Evolutionary conservation across 2,797 vertebrate species (phyloP), one percentile per base, ranked within the genome.

Genomic region (Gambusia yucatana): DNA sequence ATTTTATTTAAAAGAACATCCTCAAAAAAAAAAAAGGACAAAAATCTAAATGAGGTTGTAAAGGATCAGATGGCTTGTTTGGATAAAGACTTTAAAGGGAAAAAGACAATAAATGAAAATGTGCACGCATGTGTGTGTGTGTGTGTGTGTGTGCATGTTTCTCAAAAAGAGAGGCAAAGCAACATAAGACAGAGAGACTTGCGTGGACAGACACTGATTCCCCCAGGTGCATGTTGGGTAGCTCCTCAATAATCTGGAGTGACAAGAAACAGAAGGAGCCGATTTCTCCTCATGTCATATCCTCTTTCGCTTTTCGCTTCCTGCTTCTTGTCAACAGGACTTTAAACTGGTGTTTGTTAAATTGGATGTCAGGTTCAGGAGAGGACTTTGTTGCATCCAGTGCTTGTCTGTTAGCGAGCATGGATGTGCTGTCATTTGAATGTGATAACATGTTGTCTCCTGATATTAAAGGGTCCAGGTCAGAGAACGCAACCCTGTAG

Each of bases 231-330:
- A 94, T 95, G 94, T 94, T 95, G 94, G 94, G 94, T 94, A 95
- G 94, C 91, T 95, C 94, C 95, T 95, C 94, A 95, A 95, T 96
- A 95, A 96, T 95, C 89, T 89, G 91, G 94, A 96, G 94, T 96
- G 95, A 96, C 95, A 96, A 94, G 93, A 90, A 95, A 95, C 95
- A 96, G 95, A 96, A 95, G 95, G 95, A 94, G 94, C 91, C 94
- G 93, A 95, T 95, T 94, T 94, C 94, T 94, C 92, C 93, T 94
- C 92, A 94, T 96, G 95, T 94, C 95, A 94, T 95, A 93, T 94
- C 93, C 93, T 94, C 92, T 95, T 93, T 94, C 93, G 92, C 92
- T 93, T 95, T 93, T 93, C 94, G 92, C 94, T 94, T 94, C 93
- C 92, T 93, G 92, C 89, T 94, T 91, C 91, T 94, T 95, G 94